Conservation (phyloP, 1,140 invertebrate species). For the Drosophila pallidifrons region DNA sequence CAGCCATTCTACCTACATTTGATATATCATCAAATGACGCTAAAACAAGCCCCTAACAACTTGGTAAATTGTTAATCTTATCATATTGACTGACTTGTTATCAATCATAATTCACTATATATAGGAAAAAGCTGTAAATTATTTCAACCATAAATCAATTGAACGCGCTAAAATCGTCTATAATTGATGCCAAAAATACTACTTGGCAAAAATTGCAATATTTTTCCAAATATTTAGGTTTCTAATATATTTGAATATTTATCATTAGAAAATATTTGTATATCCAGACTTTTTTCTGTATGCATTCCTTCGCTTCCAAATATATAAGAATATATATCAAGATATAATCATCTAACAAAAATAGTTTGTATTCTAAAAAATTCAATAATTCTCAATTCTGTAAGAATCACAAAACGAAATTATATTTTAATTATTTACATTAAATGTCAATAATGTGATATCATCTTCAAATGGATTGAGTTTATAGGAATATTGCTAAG, state of each 20-base stretch:
- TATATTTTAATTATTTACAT: not conserved
- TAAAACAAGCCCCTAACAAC: slow-evolving; percentile 40
- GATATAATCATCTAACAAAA: not conserved
- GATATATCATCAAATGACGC: slow-evolving; percentile 2
- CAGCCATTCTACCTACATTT: slow-evolving; percentile 7
- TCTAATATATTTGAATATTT: too few species aligned
- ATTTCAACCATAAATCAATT: not conserved
- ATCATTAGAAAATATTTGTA: too few species aligned
- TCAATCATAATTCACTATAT: not conserved
- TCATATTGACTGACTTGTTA: slow-evolving; percentile 14
- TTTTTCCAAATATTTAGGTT: too few species aligned
- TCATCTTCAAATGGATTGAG: not conserved
- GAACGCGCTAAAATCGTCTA: not conserved
- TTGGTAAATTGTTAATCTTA: slow-evolving; percentile 28
- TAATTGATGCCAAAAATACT: not conserved
- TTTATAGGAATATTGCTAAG: slow-evolving; percentile 1
- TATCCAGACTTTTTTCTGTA: too few species aligned
- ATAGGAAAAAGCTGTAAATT: not conserved
- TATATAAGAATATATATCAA: too few species aligned
- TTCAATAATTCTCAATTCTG: not conserved
- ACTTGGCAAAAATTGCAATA: too few species aligned
- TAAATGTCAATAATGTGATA: not conserved
- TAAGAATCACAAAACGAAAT: too few species aligned
- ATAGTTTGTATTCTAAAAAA: not conserved
- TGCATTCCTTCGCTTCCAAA: too few species aligned